These are phyloP conservation scores for Bergia puertoricense DNA, from an alignment of 92 coral and sea anemone genomes.

Conservation along the genomic window DNA sequence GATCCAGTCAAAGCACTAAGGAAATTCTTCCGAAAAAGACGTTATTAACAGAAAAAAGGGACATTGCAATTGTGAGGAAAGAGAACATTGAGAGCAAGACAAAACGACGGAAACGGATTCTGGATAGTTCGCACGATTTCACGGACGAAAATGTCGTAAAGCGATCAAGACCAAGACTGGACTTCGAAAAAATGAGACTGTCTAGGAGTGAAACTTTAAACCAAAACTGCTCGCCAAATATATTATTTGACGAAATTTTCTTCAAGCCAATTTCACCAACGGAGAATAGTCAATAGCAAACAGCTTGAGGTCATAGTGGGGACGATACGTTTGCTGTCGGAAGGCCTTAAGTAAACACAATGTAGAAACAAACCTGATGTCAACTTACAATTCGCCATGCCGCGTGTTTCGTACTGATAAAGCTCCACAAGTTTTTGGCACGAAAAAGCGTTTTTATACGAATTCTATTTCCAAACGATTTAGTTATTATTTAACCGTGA, in stretches of 20 bases:
- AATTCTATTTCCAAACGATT: not conserved
- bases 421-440: not conserved
- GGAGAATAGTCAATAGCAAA: slow-evolving; percentile 16
- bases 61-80: not conserved
- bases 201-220: slow-evolving; percentile 55
- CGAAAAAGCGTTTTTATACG: not conserved
- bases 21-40: not conserved
- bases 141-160: slow-evolving; percentile 47
- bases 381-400: not conserved
- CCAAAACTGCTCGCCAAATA: slow-evolving; percentile 36
- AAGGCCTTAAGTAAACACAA: slow-evolving; percentile 7
- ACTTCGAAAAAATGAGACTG: slow-evolving; percentile 91
- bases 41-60: not conserved
- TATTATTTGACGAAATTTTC: slow-evolving; percentile 38
- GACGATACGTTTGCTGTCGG: not conserved
- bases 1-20: slow-evolving; percentile 1
- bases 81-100: slow-evolving; percentile 18
- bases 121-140: slow-evolving; percentile 26
- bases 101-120: slow-evolving; percentile 22
- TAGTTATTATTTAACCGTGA: not conserved
- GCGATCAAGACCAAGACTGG: slow-evolving; percentile 82
- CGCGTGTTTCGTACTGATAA: not conserved
- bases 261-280: slow-evolving; percentile 39
- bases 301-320: not conserved
- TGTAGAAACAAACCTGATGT: not conserved